Evolutionary conservation across 2,797 vertebrate species (phyloP).

Genomic region (Tauraco hartlaubi): DNA sequence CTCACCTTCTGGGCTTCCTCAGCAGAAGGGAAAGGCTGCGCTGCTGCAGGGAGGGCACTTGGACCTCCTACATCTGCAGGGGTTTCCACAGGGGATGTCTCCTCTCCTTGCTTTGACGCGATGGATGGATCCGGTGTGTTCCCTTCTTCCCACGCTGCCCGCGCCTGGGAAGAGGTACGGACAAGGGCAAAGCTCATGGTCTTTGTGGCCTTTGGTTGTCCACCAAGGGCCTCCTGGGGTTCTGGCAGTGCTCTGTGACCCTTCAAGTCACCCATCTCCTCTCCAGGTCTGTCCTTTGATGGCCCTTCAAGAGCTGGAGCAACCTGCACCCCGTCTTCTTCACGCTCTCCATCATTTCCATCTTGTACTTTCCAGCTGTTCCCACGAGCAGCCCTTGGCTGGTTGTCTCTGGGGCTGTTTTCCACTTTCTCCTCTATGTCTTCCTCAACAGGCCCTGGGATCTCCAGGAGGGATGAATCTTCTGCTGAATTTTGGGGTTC

Average conservation of each 20-base stretch:
- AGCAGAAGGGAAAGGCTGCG: background rate
- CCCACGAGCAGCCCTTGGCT: background rate
- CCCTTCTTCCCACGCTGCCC: background rate
- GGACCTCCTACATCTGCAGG: background rate
- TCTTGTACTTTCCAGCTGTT: background rate
- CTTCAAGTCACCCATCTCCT: background rate
- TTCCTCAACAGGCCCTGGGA: rapidly evolving
- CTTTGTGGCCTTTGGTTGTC: background rate
- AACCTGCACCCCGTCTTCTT: background rate
- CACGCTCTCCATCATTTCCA: background rate
- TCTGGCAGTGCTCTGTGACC: background rate
- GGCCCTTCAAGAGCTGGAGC: background rate
- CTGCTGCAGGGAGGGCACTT: background rate
- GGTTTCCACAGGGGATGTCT: background rate
- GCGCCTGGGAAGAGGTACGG: background rate
- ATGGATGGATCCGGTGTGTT: background rate
- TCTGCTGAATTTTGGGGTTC: background rate
- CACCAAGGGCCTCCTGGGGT: background rate
- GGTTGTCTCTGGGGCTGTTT: background rate
- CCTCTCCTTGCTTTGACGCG: background rate
- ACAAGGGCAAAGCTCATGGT: background rate
- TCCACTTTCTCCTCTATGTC: background rate
- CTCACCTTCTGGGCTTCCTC: background rate
- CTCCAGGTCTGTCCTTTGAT: background rate
- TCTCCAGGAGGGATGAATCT: rapidly evolving